phyloP scores from a whole-genome alignment of 2,888 invertebrate species.

The Erynnis tages region DNA sequence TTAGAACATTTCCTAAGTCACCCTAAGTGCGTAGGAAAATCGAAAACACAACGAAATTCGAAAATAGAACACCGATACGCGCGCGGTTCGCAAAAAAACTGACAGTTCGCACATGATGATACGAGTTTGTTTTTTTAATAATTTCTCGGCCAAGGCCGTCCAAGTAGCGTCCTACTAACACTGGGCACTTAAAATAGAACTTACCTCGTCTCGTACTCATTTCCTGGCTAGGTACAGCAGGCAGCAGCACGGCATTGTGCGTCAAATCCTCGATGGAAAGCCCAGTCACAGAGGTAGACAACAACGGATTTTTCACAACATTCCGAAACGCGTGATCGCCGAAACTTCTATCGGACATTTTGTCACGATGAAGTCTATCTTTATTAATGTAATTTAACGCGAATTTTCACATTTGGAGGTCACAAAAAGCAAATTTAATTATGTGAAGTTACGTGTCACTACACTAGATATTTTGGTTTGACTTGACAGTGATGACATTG shows the following conservation, averaged over 20 bases:
- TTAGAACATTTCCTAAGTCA: background rate
- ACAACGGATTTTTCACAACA: constrained; percentile 84
- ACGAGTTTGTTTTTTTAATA: constrained; percentile 28
- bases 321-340: constrained; percentile 67
- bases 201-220: constrained; percentile 66
- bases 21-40: background rate
- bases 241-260: constrained; percentile 86
- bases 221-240: constrained; percentile 77
- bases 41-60: constrained; percentile 9
- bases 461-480: constrained; percentile 73
- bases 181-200: constrained; percentile 58
- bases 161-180: constrained; percentile 42
- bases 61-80: constrained; percentile 25
- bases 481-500: constrained; percentile 48
- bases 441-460: constrained; percentile 79
- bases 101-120: constrained; percentile 39
- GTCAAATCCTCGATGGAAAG: constrained; percentile 87
- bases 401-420: constrained; percentile 77
- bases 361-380: constrained; percentile 47
- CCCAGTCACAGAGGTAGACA: constrained; percentile 87
- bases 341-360: constrained; percentile 76
- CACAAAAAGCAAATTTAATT: constrained; percentile 75
- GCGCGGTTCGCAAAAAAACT: constrained; percentile 35
- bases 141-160: constrained; percentile 48
- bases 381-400: constrained; percentile 59